Base-by-base conservation (phyloP, 1,140 invertebrate species). In the Anastatus disparis region DNA sequence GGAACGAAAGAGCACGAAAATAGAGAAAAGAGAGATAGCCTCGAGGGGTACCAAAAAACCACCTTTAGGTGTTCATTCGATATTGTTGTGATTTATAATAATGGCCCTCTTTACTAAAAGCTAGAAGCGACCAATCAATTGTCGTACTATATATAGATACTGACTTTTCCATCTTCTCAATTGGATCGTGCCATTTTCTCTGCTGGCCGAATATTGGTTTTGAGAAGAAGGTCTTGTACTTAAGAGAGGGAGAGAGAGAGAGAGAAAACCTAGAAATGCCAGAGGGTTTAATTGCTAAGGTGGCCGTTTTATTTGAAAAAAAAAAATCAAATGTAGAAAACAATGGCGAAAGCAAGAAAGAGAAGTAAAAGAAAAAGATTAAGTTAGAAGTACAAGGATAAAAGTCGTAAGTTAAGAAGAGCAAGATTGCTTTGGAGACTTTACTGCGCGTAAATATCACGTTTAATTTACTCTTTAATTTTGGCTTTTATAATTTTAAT, bases 51-150 rank as follows among this genome's bases (percentile, higher is more conserved):
- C 4, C 40, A 44, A n/a, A 7, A 44, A 15, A 15, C 40, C 31
- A 13, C 40, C n/a, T n/a, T n/a, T n/a, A n/a, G n/a, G n/a, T n/a
- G n/a, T n/a, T n/a, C n/a, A 44, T 3, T 6, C 6, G 40, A 44
- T 44, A 44, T 44, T 44, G 40, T 44, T 44, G 40, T 44, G 40
- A 44, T 44, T 44, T 44, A 44, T 44, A 44, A 44, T 44, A 44
- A 44, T 44, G 40, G 40, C 40, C 40, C 40, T 10, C 40, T 44
- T 38, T 15, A 10, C 40, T 6, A 15, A 13, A 13, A 10, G 40
- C 40, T 7, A 7, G 40, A n/a, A 3, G 40, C 40, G 15, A 6
- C 40, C 40, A 44, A 44, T 44, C 40, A 44, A 44, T 44, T 44
- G 40, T 44, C 40, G 3, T 44, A 3, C 15, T 13, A 10, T 6